These are phyloP conservation scores for Parauchenoglanis punctatus DNA, from an alignment of 2,797 vertebrate genomes.

Conservation along the genomic window DNA sequence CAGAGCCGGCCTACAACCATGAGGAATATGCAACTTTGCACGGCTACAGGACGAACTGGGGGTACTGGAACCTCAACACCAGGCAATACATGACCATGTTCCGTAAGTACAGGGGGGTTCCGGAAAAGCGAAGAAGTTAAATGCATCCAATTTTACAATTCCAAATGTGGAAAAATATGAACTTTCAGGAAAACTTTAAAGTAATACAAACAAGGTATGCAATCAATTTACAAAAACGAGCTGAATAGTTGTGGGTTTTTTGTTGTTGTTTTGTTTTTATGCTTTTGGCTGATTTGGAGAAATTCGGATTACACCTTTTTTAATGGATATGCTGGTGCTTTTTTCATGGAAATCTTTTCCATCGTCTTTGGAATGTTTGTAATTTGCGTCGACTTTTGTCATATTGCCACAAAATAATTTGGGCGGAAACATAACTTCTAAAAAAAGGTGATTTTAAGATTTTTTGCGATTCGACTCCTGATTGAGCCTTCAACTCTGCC, in stretches of 20 bases:
- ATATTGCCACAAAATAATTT: not conserved
- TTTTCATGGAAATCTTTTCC: not conserved
- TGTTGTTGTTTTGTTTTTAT: not conserved
- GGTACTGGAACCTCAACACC: constrained; percentile 94
- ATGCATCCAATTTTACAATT: not conserved
- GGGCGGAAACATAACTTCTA: not conserved
- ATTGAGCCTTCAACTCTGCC: not conserved
- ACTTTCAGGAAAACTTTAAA: not conserved
- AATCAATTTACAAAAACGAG: no score
- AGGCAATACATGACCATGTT: constrained; percentile 99
- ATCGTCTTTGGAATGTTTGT: not conserved
- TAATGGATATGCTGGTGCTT: not conserved
- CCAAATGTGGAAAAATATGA: not conserved
- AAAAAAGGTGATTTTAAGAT: not conserved
- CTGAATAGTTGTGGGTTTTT: no score
- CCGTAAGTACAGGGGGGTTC: constrained; percentile 77
- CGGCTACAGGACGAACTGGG: constrained; percentile 95
- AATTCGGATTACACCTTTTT: no score
- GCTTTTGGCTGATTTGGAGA: not conserved
- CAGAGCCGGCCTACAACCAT: constrained; percentile 93
- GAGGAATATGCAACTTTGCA: constrained; percentile 93
- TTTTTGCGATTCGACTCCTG: not conserved
- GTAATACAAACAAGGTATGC: no score
- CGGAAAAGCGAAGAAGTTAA: not conserved
- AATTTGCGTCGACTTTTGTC: not conserved